A percentile compares a stretch with the other conserved stretches of the same genome.
These are phyloP conservation scores for Drosophila merina DNA, from an alignment of 2,888 invertebrate species.

Conservation along the genomic window DNA sequence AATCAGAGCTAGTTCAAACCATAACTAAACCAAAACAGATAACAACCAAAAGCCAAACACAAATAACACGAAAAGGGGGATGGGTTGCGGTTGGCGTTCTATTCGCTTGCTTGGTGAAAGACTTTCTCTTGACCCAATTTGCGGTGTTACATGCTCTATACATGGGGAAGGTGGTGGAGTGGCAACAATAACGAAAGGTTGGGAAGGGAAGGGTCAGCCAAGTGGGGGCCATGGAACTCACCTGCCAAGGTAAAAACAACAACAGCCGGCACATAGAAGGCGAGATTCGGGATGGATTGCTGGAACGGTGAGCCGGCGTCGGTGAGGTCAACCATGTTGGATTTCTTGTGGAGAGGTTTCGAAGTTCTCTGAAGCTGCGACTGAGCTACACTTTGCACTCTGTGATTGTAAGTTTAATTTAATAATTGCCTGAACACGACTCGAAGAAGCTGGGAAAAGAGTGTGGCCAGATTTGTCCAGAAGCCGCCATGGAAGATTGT, in stretches of 20 bases:
- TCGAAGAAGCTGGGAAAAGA: conserved; percentile 23
- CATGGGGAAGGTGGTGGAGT: neutral
- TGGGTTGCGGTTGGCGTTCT: conserved; percentile 8
- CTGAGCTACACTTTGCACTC: neutral
- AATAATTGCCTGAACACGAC: conserved; percentile 9
- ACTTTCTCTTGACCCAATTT: conserved; percentile 66
- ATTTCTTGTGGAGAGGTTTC: conserved; percentile 4
- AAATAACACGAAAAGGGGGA: conserved; percentile 9
- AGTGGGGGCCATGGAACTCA: conserved; percentile 83
- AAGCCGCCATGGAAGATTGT: neutral
- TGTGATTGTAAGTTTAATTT: conserved; percentile 15
- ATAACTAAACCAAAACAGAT: conserved; percentile 26
- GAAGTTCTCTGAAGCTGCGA: conserved; percentile 4
- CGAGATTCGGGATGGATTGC: conserved; percentile 94
- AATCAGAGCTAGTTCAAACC: conserved; percentile 2
- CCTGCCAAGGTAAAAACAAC: conserved; percentile 91
- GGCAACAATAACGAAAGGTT: neutral
- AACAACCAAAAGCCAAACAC: conserved; percentile 22
- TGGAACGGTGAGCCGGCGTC: conserved; percentile 92
- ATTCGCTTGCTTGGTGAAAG: conserved; percentile 58
- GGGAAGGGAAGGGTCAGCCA: neutral
- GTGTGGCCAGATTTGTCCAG: neutral
- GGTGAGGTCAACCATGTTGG: conserved; percentile 92
- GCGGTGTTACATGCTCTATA: conserved; percentile 18
- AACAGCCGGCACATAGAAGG: conserved; percentile 93